Evolutionary conservation across 2,113 vertebrate genomes (phyloP).

Genomic region (Serinus canaria): DNA sequence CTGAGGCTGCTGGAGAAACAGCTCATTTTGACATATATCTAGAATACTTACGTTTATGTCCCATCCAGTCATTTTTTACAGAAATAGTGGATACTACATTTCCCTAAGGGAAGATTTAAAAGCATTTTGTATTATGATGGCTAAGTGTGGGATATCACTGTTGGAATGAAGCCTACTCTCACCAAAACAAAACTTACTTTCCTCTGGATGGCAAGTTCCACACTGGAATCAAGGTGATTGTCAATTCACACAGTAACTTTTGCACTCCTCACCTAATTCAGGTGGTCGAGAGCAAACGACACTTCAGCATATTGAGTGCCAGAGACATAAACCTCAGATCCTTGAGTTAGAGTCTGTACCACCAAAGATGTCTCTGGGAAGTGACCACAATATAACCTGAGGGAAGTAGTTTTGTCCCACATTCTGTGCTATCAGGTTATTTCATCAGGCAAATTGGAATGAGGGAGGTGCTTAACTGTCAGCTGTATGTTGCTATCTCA

Average conservation of each 20-base stretch:
- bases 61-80: constrained; percentile 52
- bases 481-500: not conserved
- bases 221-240: not conserved
- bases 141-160: constrained; percentile 1
- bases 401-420: not conserved
- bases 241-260: not conserved
- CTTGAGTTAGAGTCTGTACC: not conserved
- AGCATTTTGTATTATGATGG: constrained; percentile 52
- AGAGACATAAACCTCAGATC: not conserved
- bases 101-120: constrained; percentile 62
- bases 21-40: constrained; percentile 55
- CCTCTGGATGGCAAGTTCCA: not conserved
- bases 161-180: constrained; percentile 13
- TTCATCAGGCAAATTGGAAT: not conserved
- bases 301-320: not conserved
- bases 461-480: not conserved
- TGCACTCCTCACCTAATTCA: not conserved
- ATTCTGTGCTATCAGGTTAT: not conserved
- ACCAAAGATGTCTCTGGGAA: not conserved
- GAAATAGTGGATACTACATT: constrained; percentile 57
- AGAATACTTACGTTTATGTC: constrained; percentile 30
- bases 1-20: constrained; percentile 50
- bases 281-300: not conserved
- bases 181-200: constrained; percentile 20
- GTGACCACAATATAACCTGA: not conserved